A percentile compares a stretch with the other conserved stretches of the same genome.
phyloP scores from a whole-genome alignment of 1,140 invertebrate species.

The Sesamia nonagrioides region DNA sequence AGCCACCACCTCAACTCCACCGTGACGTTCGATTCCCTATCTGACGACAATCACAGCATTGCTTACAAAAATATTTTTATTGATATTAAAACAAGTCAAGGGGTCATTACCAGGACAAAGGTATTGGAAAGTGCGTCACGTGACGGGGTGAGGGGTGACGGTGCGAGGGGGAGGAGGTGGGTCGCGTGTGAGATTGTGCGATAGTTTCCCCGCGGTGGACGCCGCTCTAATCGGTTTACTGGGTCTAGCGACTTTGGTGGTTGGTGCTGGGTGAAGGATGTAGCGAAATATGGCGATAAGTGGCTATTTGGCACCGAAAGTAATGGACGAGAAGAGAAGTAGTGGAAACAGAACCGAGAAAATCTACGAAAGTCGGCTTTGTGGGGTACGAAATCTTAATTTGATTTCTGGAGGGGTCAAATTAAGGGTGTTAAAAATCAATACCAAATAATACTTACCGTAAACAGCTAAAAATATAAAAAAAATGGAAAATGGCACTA shows the following conservation, averaged over 20 bases:
- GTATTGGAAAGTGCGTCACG: constrained; percentile 57
- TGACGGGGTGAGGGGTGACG: constrained; percentile 33
- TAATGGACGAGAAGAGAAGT: background rate
- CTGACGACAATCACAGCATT: constrained; percentile 34
- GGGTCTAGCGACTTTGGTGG: constrained; percentile 59
- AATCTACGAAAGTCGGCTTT: no score
- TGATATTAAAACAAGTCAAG: constrained; percentile 52
- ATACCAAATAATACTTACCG: no score
- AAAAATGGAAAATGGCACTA: no score
- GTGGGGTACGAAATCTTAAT: no score
- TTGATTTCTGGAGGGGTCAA: no score
- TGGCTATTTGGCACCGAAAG: background rate
- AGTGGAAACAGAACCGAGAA: background rate
- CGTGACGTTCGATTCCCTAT: background rate
- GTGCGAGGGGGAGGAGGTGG: background rate
- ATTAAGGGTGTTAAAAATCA: no score
- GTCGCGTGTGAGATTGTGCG: constrained; percentile 72
- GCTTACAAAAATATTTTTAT: constrained; percentile 51
- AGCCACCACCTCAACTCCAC: background rate
- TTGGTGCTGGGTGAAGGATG: constrained; percentile 48
- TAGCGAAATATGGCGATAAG: constrained; percentile 7
- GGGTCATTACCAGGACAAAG: constrained; percentile 73
- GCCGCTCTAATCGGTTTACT: constrained; percentile 76
- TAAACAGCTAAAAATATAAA: no score
- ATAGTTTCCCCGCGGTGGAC: constrained; percentile 62